Evolutionary conservation across 2,888 invertebrate genomes (phyloP).

Genomic region (Leptinotarsa haldemani): DNA sequence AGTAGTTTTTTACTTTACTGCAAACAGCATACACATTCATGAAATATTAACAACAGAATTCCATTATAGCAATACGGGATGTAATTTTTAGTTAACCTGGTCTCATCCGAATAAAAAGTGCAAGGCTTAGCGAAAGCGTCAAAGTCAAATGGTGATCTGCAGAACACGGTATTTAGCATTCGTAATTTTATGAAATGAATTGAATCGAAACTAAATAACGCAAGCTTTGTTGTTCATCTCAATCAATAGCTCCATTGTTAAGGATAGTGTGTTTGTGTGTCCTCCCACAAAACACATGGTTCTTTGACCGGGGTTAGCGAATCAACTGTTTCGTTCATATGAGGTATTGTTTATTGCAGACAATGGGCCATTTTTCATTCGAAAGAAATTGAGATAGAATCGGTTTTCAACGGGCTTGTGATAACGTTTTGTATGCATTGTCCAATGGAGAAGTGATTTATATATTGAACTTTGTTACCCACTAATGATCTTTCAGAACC

Average conservation of each 20-base stretch:
- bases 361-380: constrained; percentile 1
- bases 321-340: neutral
- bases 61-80: constrained; percentile 15
- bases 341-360: constrained; percentile 6
- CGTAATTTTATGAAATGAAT: constrained; percentile 24
- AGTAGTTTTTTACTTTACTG: no score
- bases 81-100: constrained; percentile 35
- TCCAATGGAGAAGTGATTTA: neutral
- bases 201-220: neutral
- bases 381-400: neutral
- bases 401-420: neutral
- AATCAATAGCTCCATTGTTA: constrained; percentile 2
- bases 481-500: neutral
- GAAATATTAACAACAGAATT: no score
- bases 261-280: neutral
- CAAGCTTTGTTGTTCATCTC: neutral
- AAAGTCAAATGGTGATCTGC: constrained; percentile 24
- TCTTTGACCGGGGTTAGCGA: constrained; percentile 2
- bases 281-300: constrained; percentile 15
- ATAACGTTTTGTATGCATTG: neutral
- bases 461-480: neutral
- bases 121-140: constrained; percentile 27
- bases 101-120: constrained; percentile 28
- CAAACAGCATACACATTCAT: no score
- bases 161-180: constrained; percentile 24